Conservation (phyloP, 1,140 invertebrate genomes). For the Drosophila kurseongensis region DNA sequence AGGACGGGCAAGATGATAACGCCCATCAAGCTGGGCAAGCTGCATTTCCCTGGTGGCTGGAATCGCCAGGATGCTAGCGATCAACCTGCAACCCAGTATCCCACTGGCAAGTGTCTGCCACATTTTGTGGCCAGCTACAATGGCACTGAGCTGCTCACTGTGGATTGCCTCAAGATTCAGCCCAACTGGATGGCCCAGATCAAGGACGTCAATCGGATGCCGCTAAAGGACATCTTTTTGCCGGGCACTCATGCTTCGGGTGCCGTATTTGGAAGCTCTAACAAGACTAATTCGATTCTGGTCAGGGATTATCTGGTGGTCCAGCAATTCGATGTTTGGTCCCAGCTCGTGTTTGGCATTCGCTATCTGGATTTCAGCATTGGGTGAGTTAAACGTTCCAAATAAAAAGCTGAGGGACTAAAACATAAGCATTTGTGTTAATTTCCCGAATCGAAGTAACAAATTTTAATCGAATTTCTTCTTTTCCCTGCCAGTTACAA, state of each 20-base stretch:
- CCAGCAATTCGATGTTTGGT: constrained; percentile 92
- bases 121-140: constrained; percentile 86
- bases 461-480: not conserved
- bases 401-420: no score
- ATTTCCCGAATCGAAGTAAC: no score
- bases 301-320: constrained; percentile 85
- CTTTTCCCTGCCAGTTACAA: constrained; percentile 40
- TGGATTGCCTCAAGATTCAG: constrained; percentile 87
- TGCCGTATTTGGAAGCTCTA: constrained; percentile 85
- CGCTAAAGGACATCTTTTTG: constrained; percentile 73
- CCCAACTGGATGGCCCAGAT: constrained; percentile 88
- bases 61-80: constrained; percentile 73
- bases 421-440: no score
- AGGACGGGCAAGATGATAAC: constrained; percentile 84
- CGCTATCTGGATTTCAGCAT: constrained; percentile 92
- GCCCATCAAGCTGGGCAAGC: constrained; percentile 85
- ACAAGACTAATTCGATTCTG: constrained; percentile 82
- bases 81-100: constrained; percentile 54
- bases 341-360: constrained; percentile 91
- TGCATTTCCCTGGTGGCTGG: constrained; percentile 85
- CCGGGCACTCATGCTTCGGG: constrained; percentile 88
- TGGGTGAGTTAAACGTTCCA: constrained; percentile 81
- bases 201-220: constrained; percentile 67
- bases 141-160: constrained; percentile 85
- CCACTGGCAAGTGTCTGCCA: constrained; percentile 83